Percentiles rank a stretch among this genome's conserved stretches.
phyloP scores from a whole-genome alignment of 2,113 vertebrate genomes.

The Lamprotornis superbus region DNA sequence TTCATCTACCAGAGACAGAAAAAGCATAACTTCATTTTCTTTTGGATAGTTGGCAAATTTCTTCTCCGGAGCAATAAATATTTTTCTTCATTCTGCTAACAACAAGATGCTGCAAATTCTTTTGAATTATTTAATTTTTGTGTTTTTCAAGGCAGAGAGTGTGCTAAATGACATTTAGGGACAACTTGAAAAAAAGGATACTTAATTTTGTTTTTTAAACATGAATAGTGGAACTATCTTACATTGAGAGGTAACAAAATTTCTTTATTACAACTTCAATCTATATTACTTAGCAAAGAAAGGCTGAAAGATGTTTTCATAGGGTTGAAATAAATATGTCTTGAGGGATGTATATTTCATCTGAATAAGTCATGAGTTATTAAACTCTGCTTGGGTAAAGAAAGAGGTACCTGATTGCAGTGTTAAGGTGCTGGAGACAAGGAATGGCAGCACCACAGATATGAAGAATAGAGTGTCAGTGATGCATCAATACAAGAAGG shows the following conservation, averaged over 20 bases:
- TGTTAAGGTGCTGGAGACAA: background rate
- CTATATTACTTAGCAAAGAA: background rate
- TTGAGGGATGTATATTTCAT: background rate
- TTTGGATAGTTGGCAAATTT: background rate
- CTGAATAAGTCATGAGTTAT: background rate
- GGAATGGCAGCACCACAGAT: background rate
- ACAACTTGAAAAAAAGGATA: background rate
- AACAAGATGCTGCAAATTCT: background rate
- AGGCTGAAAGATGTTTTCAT: background rate
- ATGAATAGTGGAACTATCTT: background rate
- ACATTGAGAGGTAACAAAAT: background rate
- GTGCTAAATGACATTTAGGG: background rate
- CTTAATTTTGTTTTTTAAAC: background rate
- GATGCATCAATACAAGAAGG: background rate
- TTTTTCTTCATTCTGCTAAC: background rate
- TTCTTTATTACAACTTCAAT: background rate
- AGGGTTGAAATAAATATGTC: background rate
- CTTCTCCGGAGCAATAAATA: background rate
- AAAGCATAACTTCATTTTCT: background rate
- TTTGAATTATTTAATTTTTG: background rate
- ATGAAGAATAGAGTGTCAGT: background rate
- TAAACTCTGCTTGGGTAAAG: background rate
- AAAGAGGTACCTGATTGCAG: background rate
- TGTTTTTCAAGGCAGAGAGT: fast-evolving
- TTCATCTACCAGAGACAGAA: background rate